Base-by-base conservation (phyloP, 2,797 vertebrate genomes). In the Muraenolepis orangiensis region DNA sequence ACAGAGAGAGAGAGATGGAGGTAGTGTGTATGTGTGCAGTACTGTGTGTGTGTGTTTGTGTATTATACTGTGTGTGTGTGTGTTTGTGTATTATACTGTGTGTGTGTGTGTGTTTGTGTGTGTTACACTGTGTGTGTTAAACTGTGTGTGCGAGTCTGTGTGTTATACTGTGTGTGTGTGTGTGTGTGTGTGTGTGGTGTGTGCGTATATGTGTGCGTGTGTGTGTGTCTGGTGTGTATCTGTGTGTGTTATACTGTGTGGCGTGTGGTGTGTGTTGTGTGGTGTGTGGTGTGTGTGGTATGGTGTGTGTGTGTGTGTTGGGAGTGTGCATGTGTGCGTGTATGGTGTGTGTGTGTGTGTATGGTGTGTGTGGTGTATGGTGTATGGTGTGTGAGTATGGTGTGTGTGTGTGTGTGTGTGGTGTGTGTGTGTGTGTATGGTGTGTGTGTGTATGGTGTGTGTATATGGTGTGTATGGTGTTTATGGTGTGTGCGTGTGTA, bases 81-180 rank as follows among this genome's bases (percentile, higher is more conserved):
- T 66, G 0, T 8, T 30, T 66, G 4, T 80, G 93, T 69, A n/a
- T n/a, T n/a, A n/a, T 64, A 64, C 0, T 46, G 42, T 30, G 66
- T 67, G 66, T 67, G 26, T 67, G 46, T 7, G 14, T 57, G 46
- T n/a, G 46, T 51, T 4, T 74, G 69, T 71, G 46, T 71, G 20
- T 61, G 30, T 71, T n/a, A n/a, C n/a, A 40, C 34, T 57, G 46
- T 57, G 46, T 67, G 12, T 67, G 66, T 20, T 16, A 12, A 20
- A 64, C 0, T 46, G 42, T 30, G 66, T 67, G 66, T 67, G 26
- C 30, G 46, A 1, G 14, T 57, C 18, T n/a, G 46, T 51, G 46
- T 51, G 18, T 51, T 5, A 0, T 12, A 57, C 4, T 74, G 69
- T 71, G 46, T 71, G 20, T 61, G 30, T 71, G 51, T 40, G n/a